Evolutionary conservation across 2,888 invertebrate species (phyloP), one percentile per base, ranked within the genome.

Genomic region (Cephus sareptanus): DNA sequence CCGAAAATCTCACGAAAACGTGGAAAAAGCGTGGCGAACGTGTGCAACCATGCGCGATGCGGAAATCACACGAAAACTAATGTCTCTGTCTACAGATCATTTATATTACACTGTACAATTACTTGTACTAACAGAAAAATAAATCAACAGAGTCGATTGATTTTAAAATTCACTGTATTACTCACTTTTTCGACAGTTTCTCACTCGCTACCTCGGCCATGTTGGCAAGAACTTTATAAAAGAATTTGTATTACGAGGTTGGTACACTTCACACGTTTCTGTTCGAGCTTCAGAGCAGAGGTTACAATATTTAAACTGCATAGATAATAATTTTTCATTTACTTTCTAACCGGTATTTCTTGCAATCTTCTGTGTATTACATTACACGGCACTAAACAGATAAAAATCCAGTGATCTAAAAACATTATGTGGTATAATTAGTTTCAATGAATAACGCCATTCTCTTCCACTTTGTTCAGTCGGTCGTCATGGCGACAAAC

Each of bases 101-200:
- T 56, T 9, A 56, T 9, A 23, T 56, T 56, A 23, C 56, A 23
- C 56, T 56, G 6, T 56, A 56, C 56, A 56, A 56, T 56, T 56
- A 56, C 23, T 56, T 15, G 56, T 56, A 23, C 2, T 56, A 23
- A 56, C 0, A 9, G 6, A 23, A 56, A 56, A 9, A 56, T 9
- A 56, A 56, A 56, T 56, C 56, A 9, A 56, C 23, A 23, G 23
- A 56, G 4, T 56, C 23, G 15, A 6, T 74, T 35, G 23, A 30
- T 31, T 71, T 71, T 34, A 34, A 13, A 30, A 74, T 74, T 13
- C 23, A 40, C 56, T 37, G 74, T 37, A 81, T 84, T 87, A 91
- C 94, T 94, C 93, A 95, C 95, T 95, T 95, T 92, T 95, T 95
- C 15, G 95, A 95, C 81, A 95, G 87, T 87, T 94, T 94, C 92